Conservation (phyloP, 2,888 invertebrate species). For the Nyleta sp. region DNA sequence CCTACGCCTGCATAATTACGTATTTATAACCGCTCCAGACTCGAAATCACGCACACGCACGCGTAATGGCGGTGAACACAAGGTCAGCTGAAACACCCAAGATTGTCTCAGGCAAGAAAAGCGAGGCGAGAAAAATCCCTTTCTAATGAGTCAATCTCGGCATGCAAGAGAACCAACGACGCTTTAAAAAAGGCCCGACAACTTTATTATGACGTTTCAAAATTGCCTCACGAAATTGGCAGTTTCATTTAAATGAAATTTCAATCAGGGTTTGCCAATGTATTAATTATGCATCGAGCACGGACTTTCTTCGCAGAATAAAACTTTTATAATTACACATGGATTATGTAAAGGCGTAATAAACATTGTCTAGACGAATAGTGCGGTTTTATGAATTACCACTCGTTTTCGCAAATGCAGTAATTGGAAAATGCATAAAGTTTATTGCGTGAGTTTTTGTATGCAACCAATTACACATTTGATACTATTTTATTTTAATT, state of each 20-base stretch:
- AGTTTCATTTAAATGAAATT: slow-evolving; percentile 27
- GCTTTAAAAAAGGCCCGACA: slow-evolving; percentile 20
- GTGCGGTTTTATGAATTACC: neutral
- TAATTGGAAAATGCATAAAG: too few species aligned
- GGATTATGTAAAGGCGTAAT: slow-evolving; percentile 4
- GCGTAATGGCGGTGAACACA: slow-evolving; percentile 44
- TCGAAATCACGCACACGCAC: slow-evolving; percentile 40
- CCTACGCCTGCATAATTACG: slow-evolving; percentile 57
- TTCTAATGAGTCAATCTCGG: slow-evolving; percentile 60
- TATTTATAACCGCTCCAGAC: slow-evolving; percentile 40
- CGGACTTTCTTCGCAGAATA: slow-evolving; percentile 15
- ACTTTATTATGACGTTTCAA: slow-evolving; percentile 39
- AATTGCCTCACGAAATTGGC: slow-evolving; percentile 26
- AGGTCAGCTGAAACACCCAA: slow-evolving; percentile 41
- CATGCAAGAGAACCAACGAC: slow-evolving; percentile 14
- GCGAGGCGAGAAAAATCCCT: slow-evolving; percentile 58
- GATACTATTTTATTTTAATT: too few species aligned
- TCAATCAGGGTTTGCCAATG: slow-evolving; percentile 23
- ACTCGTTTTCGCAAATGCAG: slow-evolving; percentile 8
- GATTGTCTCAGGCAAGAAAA: slow-evolving; percentile 50
- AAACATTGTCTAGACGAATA: slow-evolving; percentile 29
- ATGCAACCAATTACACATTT: too few species aligned
- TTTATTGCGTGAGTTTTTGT: too few species aligned
- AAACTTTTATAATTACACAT: slow-evolving; percentile 7
- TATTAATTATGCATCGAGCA: slow-evolving; percentile 18